Percentiles rank a stretch among this genome's conserved stretches.
phyloP scores from a whole-genome alignment of 2,797 vertebrate genomes.

The Acestrorhynchus altus region DNA sequence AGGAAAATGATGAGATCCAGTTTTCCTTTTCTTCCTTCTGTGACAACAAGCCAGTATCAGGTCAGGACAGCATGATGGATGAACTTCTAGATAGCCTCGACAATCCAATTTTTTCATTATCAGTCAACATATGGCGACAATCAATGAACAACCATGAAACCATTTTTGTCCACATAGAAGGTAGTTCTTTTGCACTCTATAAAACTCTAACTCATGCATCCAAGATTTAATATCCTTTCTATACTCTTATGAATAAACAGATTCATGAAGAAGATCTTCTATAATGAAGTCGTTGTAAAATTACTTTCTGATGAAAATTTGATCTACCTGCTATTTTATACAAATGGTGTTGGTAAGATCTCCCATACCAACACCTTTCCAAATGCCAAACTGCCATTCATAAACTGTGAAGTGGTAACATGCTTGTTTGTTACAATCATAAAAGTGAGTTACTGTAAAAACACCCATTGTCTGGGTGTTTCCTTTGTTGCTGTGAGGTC shows the following conservation, averaged over 20 bases:
- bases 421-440: constrained; percentile 29
- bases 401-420: constrained; percentile 28
- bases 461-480: constrained; percentile 52
- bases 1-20: background rate
- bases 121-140: constrained; percentile 12
- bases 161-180: background rate
- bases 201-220: background rate
- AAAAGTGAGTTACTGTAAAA: constrained; percentile 46
- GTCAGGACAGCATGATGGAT: constrained; percentile 31
- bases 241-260: background rate
- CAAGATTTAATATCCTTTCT: constrained; percentile 1
- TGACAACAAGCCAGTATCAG: constrained; percentile 1
- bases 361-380: too few species aligned
- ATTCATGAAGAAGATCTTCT: constrained; percentile 6
- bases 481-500: constrained; percentile 56
- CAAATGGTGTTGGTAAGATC: constrained; percentile 10
- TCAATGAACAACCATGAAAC: constrained; percentile 4
- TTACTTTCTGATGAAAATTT: constrained; percentile 12
- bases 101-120: constrained; percentile 24
- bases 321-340: background rate
- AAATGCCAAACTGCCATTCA: constrained; percentile 23
- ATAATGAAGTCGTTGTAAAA: constrained; percentile 17
- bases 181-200: background rate
- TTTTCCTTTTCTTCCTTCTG: background rate
- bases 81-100: constrained; percentile 15